These are phyloP conservation scores for Camelus bactrianus DNA, from an alignment of 2,113 vertebrate genomes.

Conservation along the genomic window DNA sequence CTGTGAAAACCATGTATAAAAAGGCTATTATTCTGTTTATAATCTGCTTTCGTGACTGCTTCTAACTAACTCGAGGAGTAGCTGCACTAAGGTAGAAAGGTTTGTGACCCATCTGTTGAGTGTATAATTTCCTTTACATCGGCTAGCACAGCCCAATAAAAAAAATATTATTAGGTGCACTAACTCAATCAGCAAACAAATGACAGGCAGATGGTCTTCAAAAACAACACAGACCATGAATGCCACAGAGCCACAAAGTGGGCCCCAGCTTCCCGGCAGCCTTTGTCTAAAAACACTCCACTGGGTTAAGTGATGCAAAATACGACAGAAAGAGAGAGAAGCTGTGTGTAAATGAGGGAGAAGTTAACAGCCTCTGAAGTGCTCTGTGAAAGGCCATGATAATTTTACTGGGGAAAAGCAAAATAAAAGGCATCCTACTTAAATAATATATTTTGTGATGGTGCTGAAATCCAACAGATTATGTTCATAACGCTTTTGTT, in stretches of 20 bases:
- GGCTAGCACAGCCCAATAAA: slow-evolving; percentile 73
- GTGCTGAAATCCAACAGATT: slow-evolving; percentile 27
- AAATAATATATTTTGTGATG: slow-evolving; percentile 53
- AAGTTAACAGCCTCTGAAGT: slow-evolving; percentile 79
- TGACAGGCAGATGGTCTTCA: slow-evolving; percentile 83
- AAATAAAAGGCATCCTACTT: slow-evolving; percentile 39
- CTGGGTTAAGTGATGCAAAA: slow-evolving; percentile 83
- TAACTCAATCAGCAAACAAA: slow-evolving; percentile 85
- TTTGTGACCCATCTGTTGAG: slow-evolving; percentile 83
- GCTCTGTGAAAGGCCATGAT: slow-evolving; percentile 76
- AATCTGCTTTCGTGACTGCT: slow-evolving; percentile 73
- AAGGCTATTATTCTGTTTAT: slow-evolving; percentile 69
- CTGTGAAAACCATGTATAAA: slow-evolving; percentile 63
- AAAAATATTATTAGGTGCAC: slow-evolving; percentile 82
- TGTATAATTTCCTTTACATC: slow-evolving; percentile 84
- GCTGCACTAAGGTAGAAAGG: slow-evolving; percentile 75
- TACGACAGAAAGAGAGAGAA: slow-evolving; percentile 74
- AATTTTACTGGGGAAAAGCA: slow-evolving; percentile 71
- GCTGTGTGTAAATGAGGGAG: slow-evolving; percentile 78
- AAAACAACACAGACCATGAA: slow-evolving; percentile 79
- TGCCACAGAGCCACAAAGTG: slow-evolving; percentile 58
- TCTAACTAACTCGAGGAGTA: slow-evolving; percentile 77
- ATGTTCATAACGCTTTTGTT: neutral
- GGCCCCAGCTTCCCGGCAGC: slow-evolving; percentile 70
- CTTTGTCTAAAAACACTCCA: slow-evolving; percentile 81